A percentile compares a stretch with the other conserved stretches of the same genome.
phyloP scores from a whole-genome alignment of 2,797 vertebrate genomes.

The Harpagifer antarcticus region DNA sequence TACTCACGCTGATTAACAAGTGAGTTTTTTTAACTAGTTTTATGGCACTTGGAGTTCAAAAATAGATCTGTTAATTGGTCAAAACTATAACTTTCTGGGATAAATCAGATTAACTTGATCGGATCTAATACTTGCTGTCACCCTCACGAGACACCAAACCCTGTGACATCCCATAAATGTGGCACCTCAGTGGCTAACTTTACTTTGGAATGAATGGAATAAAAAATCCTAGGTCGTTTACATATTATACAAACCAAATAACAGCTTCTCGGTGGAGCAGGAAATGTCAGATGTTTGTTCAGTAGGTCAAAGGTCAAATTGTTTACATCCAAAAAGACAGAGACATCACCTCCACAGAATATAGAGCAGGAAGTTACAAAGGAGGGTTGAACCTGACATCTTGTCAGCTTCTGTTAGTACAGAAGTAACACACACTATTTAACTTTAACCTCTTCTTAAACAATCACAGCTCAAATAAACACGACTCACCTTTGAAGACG shows the following conservation, averaged over 20 bases:
- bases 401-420: background rate
- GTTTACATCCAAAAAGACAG: conserved; percentile 27
- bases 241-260: background rate
- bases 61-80: background rate
- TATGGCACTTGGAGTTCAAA: background rate
- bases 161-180: conserved; percentile 54
- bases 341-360: conserved; percentile 52
- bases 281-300: background rate
- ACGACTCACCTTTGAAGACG: conserved; percentile 87
- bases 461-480: conserved; percentile 40
- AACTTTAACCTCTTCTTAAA: background rate
- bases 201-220: conserved; percentile 59
- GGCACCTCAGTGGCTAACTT: conserved; percentile 29
- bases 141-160: conserved; percentile 5
- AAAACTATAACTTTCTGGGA: background rate
- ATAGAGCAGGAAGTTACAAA: background rate
- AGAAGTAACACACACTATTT: background rate
- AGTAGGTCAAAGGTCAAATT: conserved; percentile 57
- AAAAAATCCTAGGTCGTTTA: background rate
- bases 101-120: conserved; percentile 15
- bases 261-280: background rate
- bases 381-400: conserved; percentile 11
- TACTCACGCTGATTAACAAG: background rate
- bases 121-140: conserved; percentile 37
- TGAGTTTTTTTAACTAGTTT: background rate